Percentiles rank a stretch among this genome's conserved stretches.
phyloP scores from a whole-genome alignment of 2,888 invertebrate species.

The Leptinotarsa peninsularis region DNA sequence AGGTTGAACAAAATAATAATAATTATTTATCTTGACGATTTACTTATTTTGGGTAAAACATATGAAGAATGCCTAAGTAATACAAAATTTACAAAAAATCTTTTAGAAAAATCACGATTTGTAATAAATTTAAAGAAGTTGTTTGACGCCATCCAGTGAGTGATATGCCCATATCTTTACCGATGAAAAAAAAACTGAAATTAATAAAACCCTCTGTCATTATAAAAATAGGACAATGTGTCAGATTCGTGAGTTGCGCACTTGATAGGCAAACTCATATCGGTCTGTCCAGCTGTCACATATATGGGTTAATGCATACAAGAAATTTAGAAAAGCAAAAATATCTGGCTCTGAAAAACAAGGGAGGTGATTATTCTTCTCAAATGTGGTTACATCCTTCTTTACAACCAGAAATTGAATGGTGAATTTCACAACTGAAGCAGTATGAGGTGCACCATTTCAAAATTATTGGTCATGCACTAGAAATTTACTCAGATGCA shows the following conservation, averaged over 20 bases:
- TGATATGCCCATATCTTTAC: slow-evolving; percentile 9
- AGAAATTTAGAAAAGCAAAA: slow-evolving; percentile 27
- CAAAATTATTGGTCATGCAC: too few species aligned
- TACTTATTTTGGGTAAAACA: too few species aligned
- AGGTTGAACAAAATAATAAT: too few species aligned
- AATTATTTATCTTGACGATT: too few species aligned
- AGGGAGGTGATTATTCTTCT: background rate
- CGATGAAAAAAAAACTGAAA: slow-evolving; percentile 8
- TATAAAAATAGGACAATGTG: background rate
- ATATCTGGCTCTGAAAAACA: slow-evolving; percentile 12
- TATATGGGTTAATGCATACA: slow-evolving; percentile 14
- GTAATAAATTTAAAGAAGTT: slow-evolving; percentile 27
- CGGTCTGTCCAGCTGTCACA: slow-evolving; percentile 17
- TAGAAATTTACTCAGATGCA: too few species aligned
- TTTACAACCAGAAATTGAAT: background rate
- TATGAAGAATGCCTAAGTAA: too few species aligned
- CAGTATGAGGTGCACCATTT: too few species aligned
- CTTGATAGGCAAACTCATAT: background rate
- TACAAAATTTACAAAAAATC: too few species aligned
- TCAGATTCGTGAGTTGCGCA: background rate
- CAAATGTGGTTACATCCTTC: background rate
- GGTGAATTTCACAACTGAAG: too few species aligned
- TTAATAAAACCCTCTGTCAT: background rate
- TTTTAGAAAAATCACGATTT: slow-evolving; percentile 20
- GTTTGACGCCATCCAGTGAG: background rate